These are phyloP conservation scores for Enoplosus armatus DNA, from an alignment of 2,797 vertebrate genomes.

Conservation along the genomic window DNA sequence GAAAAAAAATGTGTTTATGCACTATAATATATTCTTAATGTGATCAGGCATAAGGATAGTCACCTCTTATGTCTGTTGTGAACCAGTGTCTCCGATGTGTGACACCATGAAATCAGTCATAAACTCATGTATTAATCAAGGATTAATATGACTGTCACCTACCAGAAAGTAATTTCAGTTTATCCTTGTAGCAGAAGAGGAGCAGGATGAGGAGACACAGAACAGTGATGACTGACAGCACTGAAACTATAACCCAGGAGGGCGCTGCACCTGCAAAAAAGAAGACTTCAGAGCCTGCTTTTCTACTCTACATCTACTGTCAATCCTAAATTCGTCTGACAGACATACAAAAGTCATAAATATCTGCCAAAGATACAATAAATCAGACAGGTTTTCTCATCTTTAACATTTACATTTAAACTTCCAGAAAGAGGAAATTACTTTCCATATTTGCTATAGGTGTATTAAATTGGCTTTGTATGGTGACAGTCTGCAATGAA, in stretches of 20 bases:
- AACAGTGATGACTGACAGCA: conserved; percentile 82
- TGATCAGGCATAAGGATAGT: too few relatives aligned
- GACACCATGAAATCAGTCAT: background rate
- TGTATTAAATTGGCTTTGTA: background rate
- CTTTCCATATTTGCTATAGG: background rate
- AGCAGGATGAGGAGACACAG: conserved; percentile 84
- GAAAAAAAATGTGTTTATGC: too few relatives aligned
- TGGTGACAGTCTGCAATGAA: background rate
- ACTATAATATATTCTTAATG: too few relatives aligned
- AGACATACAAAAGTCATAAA: background rate
- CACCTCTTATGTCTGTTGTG: background rate
- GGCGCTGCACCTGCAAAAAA: conserved; percentile 65
- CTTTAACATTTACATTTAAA: background rate
- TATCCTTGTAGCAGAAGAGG: conserved; percentile 88
- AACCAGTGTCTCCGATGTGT: background rate
- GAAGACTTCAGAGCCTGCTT: conserved; percentile 25
- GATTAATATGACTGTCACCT: conserved; percentile 20
- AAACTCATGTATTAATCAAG: too few relatives aligned
- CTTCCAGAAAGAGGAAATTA: background rate
- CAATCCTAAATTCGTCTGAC: background rate
- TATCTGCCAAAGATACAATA: background rate
- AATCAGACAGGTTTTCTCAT: background rate
- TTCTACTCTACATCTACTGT: background rate
- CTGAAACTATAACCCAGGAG: conserved; percentile 84
- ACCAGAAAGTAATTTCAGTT: conserved; percentile 86